Conservation (phyloP, 2,113 vertebrate species). For the Brachypodius melanocephalos region DNA sequence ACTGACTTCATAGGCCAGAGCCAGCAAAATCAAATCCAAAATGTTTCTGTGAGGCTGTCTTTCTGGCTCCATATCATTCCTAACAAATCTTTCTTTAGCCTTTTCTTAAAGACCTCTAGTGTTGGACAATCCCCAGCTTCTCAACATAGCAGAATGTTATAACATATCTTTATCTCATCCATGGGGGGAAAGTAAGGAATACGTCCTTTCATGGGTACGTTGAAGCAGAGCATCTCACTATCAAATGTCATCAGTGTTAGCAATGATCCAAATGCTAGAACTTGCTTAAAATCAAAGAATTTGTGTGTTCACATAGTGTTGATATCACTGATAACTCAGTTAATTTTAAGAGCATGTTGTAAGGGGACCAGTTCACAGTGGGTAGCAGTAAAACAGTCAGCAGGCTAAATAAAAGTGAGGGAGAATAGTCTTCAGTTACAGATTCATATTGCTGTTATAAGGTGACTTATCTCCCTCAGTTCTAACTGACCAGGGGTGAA, state of each 20-base stretch:
- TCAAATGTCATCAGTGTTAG: not conserved
- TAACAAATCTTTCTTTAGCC: not conserved
- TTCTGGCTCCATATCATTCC: not conserved
- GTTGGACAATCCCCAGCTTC: not conserved
- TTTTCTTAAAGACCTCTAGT: not conserved
- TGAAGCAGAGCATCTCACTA: not conserved
- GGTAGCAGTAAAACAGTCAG: not conserved
- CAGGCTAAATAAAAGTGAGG: not conserved
- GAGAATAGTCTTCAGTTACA: not conserved
- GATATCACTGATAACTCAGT: not conserved
- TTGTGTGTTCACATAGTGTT: not conserved
- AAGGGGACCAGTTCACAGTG: not conserved
- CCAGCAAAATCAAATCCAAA: not conserved
- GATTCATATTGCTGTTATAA: not conserved
- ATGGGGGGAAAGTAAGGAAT: not conserved
- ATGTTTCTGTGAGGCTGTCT: not conserved
- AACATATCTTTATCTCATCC: not conserved
- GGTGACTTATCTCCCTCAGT: not conserved
- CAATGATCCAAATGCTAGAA: not conserved
- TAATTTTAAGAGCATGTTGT: not conserved
- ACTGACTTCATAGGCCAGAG: not conserved
- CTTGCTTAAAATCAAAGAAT: not conserved
- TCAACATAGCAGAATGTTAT: not conserved
- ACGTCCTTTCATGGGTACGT: not conserved
- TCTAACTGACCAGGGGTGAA: not conserved